Evolutionary conservation across 2,113 vertebrate species (phyloP), one percentile per base, ranked within the genome.

Genomic region (Mixornis gularis): DNA sequence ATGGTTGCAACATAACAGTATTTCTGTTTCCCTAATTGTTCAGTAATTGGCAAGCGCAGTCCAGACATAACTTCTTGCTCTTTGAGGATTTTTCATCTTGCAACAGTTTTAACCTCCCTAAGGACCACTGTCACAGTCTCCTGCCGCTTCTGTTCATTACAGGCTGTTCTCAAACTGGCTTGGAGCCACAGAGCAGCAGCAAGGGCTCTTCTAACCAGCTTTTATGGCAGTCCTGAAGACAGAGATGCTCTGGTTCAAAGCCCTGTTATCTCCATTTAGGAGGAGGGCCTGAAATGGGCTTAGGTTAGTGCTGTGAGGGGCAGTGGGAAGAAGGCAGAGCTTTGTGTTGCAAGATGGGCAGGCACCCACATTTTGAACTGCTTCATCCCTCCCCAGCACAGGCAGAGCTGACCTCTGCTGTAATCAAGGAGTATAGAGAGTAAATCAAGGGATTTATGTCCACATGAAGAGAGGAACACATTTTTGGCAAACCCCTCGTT

Each of bases 391-490:
- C 59, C 27, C 65, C 44, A 21, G 38, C 38, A 8, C 25, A 79
- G 49, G 27, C 65, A 80, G 60, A 94, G 80, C 77, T 80, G 64
- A 85, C 79, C 76, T 91, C 90, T 86, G 43, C 87, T 84, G 64
- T 71, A 80, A 83, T 66, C 38, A 60, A 77, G 41, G 72, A 22
- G 29, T 49, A 41, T 21, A 12, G 64, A 64, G 56, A 53, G 6
- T 52, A 76, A 80, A 71, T 43, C 19, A 30, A 78, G 40, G 38
- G 10, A 44, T 62, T 83, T 64, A 24, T 3, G 43, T 12, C 29
- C 55, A 18, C 34, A 34, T 3, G 18, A 60, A 65, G 19, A 46
- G 7, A 65, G 29, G 21, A 55, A 38, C 1, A 2, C 7, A 17
- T 19, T 69, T 89, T 71, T 59, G 19, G 17, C 46, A 68, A 66